Percentiles rank a stretch among this genome's conserved stretches.
Conservation (phyloP, 2,888 invertebrate species). For the Andrena minutula region DNA sequence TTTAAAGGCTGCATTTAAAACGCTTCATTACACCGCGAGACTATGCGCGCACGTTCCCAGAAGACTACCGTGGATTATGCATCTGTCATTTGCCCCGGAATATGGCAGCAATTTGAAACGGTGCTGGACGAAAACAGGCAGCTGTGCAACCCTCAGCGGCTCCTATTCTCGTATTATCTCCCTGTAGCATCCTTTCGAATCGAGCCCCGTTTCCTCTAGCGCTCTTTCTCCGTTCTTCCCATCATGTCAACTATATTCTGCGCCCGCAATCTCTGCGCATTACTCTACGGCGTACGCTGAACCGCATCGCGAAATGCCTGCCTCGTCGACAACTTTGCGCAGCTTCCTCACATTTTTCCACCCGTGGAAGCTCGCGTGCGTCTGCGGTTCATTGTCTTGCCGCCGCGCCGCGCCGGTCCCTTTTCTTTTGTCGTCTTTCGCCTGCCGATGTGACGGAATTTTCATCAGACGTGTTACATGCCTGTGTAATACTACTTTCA, state of each 20-base stretch:
- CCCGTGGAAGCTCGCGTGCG: not conserved
- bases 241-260: not conserved
- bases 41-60: slow-evolving; percentile 21
- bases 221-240: not conserved
- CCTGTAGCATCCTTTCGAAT: slow-evolving; percentile 11
- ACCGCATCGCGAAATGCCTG: not conserved
- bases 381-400: not conserved
- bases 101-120: slow-evolving; percentile 55
- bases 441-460: not conserved
- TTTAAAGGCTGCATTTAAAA: slow-evolving; percentile 72
- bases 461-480: not conserved
- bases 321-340: slow-evolving; percentile 10
- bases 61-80: slow-evolving; percentile 64
- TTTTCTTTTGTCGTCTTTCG: not conserved
- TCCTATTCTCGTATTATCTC: slow-evolving; percentile 9
- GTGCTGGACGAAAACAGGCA: slow-evolving; percentile 15
- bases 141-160: not conserved
- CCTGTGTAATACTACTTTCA: too few species aligned
- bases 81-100: slow-evolving; percentile 64
- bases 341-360: not conserved
- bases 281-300: slow-evolving; percentile 5
- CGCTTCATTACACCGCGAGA: slow-evolving; percentile 65
- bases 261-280: slow-evolving; percentile 25
- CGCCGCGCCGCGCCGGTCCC: not conserved
- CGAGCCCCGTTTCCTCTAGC: not conserved